Percentiles rank a stretch among this genome's conserved stretches.
phyloP scores from a whole-genome alignment of 2,797 vertebrate genomes.

The Echiichthys vipera region DNA sequence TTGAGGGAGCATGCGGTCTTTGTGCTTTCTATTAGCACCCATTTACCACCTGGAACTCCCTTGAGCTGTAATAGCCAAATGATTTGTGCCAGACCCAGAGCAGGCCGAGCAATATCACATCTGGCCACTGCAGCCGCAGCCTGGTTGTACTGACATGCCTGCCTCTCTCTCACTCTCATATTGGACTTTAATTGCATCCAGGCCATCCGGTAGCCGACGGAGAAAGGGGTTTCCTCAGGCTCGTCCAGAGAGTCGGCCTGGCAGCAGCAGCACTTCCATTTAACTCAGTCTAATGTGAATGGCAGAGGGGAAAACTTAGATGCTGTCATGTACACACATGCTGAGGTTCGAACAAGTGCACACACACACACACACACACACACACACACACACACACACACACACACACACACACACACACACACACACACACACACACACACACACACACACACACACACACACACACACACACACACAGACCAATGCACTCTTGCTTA shows the following conservation, averaged over 20 bases:
- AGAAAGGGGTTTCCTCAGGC: constrained; percentile 69
- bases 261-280: constrained; percentile 33
- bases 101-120: constrained; percentile 60
- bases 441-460: constrained; percentile 11
- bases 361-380: constrained; percentile 10
- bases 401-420: constrained; percentile 19
- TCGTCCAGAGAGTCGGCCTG: constrained; percentile 44
- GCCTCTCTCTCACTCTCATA: constrained; percentile 38
- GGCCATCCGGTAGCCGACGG: constrained; percentile 50
- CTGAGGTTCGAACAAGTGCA: constrained; percentile 16
- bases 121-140: constrained; percentile 61
- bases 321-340: constrained; percentile 38
- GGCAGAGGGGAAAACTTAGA: constrained; percentile 52
- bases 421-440: constrained; percentile 15
- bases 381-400: constrained; percentile 13
- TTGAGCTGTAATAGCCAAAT: constrained; percentile 58
- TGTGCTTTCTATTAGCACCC: constrained; percentile 55
- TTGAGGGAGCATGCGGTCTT: constrained; percentile 40
- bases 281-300: constrained; percentile 40
- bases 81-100: constrained; percentile 45
- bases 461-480: constrained; percentile 19
- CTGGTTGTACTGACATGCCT: constrained; percentile 53
- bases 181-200: constrained; percentile 76
- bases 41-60: constrained; percentile 71
- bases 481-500: constrained; percentile 5